Percentiles rank a stretch among this genome's conserved stretches.
Conservation (phyloP, 1,140 invertebrate species). For the Bombus ignitus region DNA sequence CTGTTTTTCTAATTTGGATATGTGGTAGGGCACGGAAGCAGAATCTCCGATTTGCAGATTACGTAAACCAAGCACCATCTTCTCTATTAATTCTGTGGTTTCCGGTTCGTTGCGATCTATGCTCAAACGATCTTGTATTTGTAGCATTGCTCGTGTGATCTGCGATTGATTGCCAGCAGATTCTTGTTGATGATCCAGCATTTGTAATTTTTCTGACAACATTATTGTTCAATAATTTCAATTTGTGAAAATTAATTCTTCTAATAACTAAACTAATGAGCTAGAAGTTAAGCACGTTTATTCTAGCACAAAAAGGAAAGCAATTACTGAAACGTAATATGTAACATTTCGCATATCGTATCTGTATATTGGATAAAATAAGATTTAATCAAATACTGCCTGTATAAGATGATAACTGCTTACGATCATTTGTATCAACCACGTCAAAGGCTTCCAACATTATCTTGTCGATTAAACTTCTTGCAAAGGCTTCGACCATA, state of each 20-base stretch:
- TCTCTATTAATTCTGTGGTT: slow-evolving; percentile 44
- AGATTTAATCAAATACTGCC: not conserved
- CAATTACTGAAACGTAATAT: too few species aligned
- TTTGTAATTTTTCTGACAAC: slow-evolving; percentile 49
- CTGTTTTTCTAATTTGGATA: slow-evolving; percentile 65
- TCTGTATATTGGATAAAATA: not conserved
- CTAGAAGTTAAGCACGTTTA: not conserved
- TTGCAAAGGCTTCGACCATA: slow-evolving; percentile 65
- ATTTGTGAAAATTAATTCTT: not conserved
- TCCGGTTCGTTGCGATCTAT: not conserved
- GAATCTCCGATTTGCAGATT: slow-evolving; percentile 73
- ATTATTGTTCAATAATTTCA: slow-evolving; percentile 12
- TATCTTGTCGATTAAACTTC: slow-evolving; percentile 64
- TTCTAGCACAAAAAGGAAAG: too few species aligned
- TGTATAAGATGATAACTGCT: not conserved
- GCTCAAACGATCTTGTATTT: not conserved
- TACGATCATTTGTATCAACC: slow-evolving; percentile 54
- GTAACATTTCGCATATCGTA: not conserved
- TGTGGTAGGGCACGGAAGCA: slow-evolving; percentile 37
- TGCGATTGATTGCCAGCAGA: not conserved
- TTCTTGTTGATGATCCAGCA: slow-evolving; percentile 23
- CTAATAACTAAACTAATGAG: not conserved
- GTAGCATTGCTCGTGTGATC: not conserved
- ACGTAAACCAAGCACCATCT: slow-evolving; percentile 38
- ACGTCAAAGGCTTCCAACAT: slow-evolving; percentile 62